Evolutionary conservation across 2,797 vertebrate genomes (phyloP), one percentile per base, ranked within the genome.

Genomic region (Thripadectes ignobilis): DNA sequence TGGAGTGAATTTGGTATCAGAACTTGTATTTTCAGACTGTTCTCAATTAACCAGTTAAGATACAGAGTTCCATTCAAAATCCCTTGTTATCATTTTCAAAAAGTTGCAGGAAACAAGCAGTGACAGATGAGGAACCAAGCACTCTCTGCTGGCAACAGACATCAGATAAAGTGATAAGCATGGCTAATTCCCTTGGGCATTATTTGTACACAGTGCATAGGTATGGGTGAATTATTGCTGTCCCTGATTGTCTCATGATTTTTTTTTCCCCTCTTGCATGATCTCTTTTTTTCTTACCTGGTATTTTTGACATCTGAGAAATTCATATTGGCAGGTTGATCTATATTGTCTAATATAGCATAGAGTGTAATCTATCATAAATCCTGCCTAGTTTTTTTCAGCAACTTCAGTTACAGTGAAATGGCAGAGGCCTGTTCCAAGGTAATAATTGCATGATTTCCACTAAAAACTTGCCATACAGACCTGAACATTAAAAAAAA

Each of bases 241-340:
- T 96, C 95, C 95, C 97, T 97, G 95, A 97, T 96, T 94, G 89
- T 95, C 95, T 97, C 98, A 98, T 98, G 96, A 98, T 98, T 98
- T 97, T 96, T 93, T 93, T 86, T 39, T 7, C 34, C 65, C 61
- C 61, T 96, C 93, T 96, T 80, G 72, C 85, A 93, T 90, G 91
- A 95, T 96, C 91, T 97, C 97, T 96, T 95, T 88, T 88, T 97
- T 76, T 68, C 66, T 94, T 92, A 96, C 82, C 82, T 79, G 83
- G 77, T 96, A 89, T 96, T 98, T 98, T 97, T 97, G 98, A 96
- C 97, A 95, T 97, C 95, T 92, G 91, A 97, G 94, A 97, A 98
- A 98, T 98, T 98, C 97, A 93, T 98, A 98, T 98, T 98, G 98
- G 97, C 98, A 98, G 96, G 96, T 89, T 98, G 97, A 98, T 98